A percentile compares a stretch with the other conserved stretches of the same genome.
Conservation (phyloP, 2,797 vertebrate genomes). For the Sternarchorhynchus goeldii region DNA sequence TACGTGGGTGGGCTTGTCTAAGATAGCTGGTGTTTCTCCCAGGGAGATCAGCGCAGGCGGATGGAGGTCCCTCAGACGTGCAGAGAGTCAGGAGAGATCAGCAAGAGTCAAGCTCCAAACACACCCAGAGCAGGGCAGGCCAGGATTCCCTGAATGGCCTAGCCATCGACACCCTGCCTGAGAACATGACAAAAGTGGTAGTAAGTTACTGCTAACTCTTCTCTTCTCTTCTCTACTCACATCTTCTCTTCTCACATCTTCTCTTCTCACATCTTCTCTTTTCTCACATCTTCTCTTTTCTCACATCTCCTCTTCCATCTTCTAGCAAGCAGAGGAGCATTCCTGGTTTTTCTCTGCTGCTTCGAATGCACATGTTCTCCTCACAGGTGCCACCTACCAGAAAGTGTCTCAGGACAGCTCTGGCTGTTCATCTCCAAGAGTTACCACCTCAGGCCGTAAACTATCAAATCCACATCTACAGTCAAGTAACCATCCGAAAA, state of each 20-base stretch:
- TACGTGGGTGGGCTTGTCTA: neutral
- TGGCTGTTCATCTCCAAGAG: neutral
- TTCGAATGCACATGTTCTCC: neutral
- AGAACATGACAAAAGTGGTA: conserved; percentile 82
- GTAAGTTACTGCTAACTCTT: conserved; percentile 72
- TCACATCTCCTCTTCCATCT: neutral
- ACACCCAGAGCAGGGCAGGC: conserved; percentile 71
- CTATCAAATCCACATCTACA: no score
- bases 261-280: neutral
- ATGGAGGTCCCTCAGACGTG: conserved; percentile 53
- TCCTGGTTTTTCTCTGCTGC: neutral
- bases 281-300: neutral
- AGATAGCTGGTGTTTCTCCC: conserved; percentile 33
- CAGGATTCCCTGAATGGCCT: conserved; percentile 74
- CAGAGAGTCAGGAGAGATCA: conserved; percentile 65
- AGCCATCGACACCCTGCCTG: conserved; percentile 78
- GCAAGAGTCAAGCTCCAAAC: conserved; percentile 50
- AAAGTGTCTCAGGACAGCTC: neutral
- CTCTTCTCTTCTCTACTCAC: neutral
- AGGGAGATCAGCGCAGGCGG: conserved; percentile 46
- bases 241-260: neutral
- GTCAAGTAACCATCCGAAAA: no score
- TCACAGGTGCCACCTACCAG: neutral
- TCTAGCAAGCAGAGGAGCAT: neutral
- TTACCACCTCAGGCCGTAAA: neutral